Conservation (phyloP, 2,113 vertebrate genomes). For the Hypanus sabinus region DNA sequence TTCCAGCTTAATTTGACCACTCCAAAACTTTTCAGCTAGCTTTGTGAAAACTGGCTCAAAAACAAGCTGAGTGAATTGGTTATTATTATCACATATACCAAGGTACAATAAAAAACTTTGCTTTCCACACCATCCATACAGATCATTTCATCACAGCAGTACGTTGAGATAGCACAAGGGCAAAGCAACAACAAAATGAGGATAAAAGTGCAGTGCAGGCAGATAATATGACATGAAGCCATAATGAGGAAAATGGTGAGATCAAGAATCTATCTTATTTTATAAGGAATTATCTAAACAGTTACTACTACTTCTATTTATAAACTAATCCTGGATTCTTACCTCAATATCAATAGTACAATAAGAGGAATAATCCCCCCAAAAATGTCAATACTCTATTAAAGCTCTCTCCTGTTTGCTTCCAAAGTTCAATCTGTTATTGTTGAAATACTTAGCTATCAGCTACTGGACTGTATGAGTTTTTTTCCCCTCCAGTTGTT, state of each 20-base stretch:
- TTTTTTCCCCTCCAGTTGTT: neutral
- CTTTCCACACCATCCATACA: too few relatives aligned
- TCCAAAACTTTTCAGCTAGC: neutral
- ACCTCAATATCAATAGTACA: neutral
- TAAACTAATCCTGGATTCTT: neutral
- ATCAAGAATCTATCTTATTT: too few relatives aligned
- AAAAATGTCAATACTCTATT: neutral
- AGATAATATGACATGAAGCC: too few relatives aligned
- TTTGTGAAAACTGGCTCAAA: neutral
- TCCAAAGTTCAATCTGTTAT: neutral
- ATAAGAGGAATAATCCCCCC: neutral
- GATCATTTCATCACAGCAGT: too few relatives aligned
- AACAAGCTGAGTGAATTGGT: neutral
- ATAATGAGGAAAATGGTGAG: too few relatives aligned
- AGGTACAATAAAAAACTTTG: too few relatives aligned
- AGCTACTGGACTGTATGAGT: neutral
- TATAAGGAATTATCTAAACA: neutral
- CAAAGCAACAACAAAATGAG: too few relatives aligned
- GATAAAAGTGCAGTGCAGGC: too few relatives aligned
- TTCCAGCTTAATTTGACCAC: neutral
- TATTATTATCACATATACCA: too few relatives aligned
- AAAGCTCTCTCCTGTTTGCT: neutral
- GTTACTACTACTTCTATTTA: neutral
- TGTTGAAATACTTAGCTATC: neutral
- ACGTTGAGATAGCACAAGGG: too few relatives aligned